Base-by-base conservation (phyloP, 2,888 invertebrate genomes). In the Spatulosminthurus flaviceps region DNA sequence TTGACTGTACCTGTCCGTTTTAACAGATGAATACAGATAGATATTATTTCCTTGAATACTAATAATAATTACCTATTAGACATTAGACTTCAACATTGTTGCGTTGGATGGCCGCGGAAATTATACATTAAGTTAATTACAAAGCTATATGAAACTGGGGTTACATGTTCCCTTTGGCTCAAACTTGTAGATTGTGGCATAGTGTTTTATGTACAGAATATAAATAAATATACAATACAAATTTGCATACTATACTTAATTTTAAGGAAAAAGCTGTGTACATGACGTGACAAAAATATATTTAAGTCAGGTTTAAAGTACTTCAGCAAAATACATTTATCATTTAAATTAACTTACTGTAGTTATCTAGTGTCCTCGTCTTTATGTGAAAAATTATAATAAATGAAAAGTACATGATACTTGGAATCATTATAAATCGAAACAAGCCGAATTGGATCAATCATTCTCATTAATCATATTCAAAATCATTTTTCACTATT, bases 1-100 rank as follows among this genome's bases (percentile, higher is more conserved):
- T 64, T 64, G 64, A 64, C 64, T 64, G 64, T 64, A 64, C 64
- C 64, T 64, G 64, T 64, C 64, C 64, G 26, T 24, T 22, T 26
- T 26, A 64, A 64, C 64, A 22, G 26, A 24, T 64, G 22, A 24
- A 21, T 22, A 64, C 7, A 64, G 64, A n/a, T 61, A 41, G 41
- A 51, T 51, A 51, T 51, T 51, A 51, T 51, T 51, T 51, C n/a
- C 5, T 51, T 51, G 19, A 51, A 2, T 51, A 51, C 16, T 51
- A 51, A 2, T 51, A 51, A n/a, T 2, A 2, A 9, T 41, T 9
- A 41, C 7, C 13, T 41, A 41, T 9, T 9, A 9, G 41, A 41
- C 7, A 41, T 9, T 51, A 51, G 16, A 51, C 51, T 13, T 9
- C 16, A 51, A 51, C 16, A 2, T 51, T 51, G 1, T 2, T 19